Percentiles rank a stretch among this genome's conserved stretches.
These are phyloP conservation scores for Zenarchopterus dispar DNA, from an alignment of 2,797 vertebrate species.

Conservation along the genomic window DNA sequence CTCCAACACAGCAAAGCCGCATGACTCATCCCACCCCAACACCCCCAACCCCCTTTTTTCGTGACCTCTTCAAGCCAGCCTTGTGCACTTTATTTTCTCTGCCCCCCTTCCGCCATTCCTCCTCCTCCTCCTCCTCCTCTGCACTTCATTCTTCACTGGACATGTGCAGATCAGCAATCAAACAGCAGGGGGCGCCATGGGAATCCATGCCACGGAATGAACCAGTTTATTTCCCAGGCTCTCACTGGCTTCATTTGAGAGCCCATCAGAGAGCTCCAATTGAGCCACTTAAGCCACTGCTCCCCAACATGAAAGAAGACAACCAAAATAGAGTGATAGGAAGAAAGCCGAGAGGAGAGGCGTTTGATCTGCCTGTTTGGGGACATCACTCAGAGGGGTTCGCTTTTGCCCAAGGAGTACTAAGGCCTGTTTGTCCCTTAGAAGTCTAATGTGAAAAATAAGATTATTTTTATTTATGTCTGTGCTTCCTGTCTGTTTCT, in stretches of 20 bases:
- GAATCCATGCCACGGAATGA: constrained; percentile 43
- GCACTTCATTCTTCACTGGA: too few relatives aligned
- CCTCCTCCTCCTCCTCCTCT: not conserved
- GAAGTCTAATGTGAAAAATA: constrained; percentile 66
- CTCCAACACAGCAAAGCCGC: constrained; percentile 36
- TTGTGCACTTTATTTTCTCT: constrained; percentile 20
- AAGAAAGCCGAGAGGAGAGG: constrained; percentile 56
- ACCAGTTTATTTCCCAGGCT: constrained; percentile 67
- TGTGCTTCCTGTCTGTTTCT: constrained; percentile 37
- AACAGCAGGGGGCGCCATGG: constrained; percentile 60
- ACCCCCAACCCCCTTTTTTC: constrained; percentile 3
- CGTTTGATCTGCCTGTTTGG: constrained; percentile 73
- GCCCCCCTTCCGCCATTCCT: not conserved
- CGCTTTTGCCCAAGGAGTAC: constrained; percentile 43
- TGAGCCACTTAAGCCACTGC: constrained; percentile 76
- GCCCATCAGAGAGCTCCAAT: constrained; percentile 68
- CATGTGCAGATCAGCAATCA: constrained; percentile 21
- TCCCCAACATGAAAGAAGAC: constrained; percentile 73
- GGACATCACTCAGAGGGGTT: constrained; percentile 62
- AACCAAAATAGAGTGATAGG: constrained; percentile 69
- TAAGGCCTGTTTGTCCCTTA: constrained; percentile 61
- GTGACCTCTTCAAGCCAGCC: constrained; percentile 40
- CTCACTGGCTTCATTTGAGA: constrained; percentile 66
- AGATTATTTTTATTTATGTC: constrained; percentile 56
- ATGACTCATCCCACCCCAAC: constrained; percentile 50